phyloP scores from a whole-genome alignment of 1,140 invertebrate species.

The Pseudomyrmex sp. region DNA sequence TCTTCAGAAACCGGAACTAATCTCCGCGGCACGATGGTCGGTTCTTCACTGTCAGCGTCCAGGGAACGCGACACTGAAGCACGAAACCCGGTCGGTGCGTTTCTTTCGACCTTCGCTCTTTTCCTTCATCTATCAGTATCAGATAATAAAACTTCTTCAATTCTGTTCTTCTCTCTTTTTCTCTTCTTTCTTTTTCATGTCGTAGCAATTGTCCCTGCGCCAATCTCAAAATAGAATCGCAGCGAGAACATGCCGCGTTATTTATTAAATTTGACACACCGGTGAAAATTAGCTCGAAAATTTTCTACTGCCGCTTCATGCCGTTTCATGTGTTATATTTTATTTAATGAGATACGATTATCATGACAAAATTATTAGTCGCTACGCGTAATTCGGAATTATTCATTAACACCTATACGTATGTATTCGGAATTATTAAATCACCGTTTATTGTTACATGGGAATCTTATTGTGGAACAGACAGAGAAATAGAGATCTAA shows the following conservation, averaged over 20 bases:
- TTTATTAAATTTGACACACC: not conserved
- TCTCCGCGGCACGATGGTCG: conserved; percentile 64
- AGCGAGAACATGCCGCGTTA: conserved; percentile 17
- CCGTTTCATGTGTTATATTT: not conserved
- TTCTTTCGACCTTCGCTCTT: conserved; percentile 54
- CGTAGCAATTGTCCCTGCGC: not conserved
- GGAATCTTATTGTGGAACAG: not conserved
- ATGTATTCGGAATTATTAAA: not conserved
- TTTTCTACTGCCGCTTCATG: not conserved
- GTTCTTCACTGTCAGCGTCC: conserved; percentile 70
- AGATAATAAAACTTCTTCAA: conserved; percentile 40
- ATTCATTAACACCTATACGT: not conserved
- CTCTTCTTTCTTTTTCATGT: not conserved
- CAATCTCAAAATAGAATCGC: conserved; percentile 52
- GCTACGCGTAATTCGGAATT: not conserved
- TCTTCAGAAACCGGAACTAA: conserved; percentile 68
- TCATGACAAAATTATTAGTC: not conserved
- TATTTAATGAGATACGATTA: conserved; percentile 17
- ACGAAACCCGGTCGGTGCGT: conserved; percentile 39
- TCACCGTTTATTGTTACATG: conserved; percentile 7
- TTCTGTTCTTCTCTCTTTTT: conserved; percentile 23
- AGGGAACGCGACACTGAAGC: conserved; percentile 65
- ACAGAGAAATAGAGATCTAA: conserved; percentile 11
- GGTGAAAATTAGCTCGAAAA: not conserved
- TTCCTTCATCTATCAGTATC: conserved; percentile 66